Conservation (phyloP, 2,888 invertebrate species). For the Pollenia amentaria region DNA sequence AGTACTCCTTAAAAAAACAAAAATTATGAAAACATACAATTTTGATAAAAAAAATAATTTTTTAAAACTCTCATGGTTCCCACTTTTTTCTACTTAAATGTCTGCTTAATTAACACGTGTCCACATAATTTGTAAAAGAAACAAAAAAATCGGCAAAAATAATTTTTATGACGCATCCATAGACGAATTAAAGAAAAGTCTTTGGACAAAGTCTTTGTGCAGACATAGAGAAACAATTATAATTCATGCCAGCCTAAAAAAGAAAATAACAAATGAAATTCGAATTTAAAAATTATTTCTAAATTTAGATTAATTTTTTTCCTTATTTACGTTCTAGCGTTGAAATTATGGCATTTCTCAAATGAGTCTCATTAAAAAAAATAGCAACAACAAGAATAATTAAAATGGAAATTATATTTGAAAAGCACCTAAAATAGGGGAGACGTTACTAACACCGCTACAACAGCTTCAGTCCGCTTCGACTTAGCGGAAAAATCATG, state of each 20-base stretch:
- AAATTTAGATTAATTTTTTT: constrained; percentile 45
- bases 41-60: background rate
- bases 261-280: background rate
- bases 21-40: background rate
- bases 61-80: background rate
- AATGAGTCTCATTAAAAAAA: constrained; percentile 61
- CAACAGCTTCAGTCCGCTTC: constrained; percentile 1
- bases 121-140: constrained; percentile 47
- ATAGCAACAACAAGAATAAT: constrained; percentile 13
- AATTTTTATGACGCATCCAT: constrained; percentile 48
- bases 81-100: constrained; percentile 1
- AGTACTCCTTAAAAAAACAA: background rate
- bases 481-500: constrained; percentile 44
- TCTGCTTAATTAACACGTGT: constrained; percentile 69
- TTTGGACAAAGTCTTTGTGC: constrained; percentile 29
- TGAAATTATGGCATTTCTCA: constrained; percentile 72
- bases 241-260: constrained; percentile 1
- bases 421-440: constrained; percentile 5
- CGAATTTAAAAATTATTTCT: constrained; percentile 35
- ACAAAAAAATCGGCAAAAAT: constrained; percentile 44
- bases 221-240: constrained; percentile 40
- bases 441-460: constrained; percentile 6
- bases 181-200: constrained; percentile 19
- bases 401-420: constrained; percentile 17
- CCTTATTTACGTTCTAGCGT: constrained; percentile 35